Evolutionary conservation across 2,888 invertebrate species (phyloP).

Genomic region (Apodemia duryi): DNA sequence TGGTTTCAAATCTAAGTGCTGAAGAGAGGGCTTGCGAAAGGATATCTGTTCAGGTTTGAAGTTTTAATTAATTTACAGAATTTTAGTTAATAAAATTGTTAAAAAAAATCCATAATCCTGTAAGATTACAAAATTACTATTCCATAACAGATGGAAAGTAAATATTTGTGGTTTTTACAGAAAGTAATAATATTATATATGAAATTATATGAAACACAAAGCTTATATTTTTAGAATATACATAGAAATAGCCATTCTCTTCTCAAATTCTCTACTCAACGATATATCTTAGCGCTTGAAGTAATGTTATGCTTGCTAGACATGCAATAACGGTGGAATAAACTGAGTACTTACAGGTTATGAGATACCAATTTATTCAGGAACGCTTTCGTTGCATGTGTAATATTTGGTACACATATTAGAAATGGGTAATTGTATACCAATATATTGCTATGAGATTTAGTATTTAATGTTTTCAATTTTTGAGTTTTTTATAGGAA

Average conservation of each 20-base stretch:
- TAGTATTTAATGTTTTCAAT: neutral
- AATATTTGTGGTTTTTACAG: too few relatives aligned
- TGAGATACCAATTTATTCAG: slow-evolving; percentile 22
- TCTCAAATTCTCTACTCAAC: neutral
- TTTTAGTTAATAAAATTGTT: too few relatives aligned
- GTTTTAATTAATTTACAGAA: neutral
- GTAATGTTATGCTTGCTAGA: slow-evolving; percentile 30
- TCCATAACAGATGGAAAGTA: too few relatives aligned
- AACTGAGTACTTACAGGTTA: slow-evolving; percentile 25
- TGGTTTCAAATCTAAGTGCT: slow-evolving; percentile 67
- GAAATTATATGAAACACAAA: too few relatives aligned
- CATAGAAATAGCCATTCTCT: neutral
- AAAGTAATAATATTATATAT: too few relatives aligned
- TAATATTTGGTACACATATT: neutral
- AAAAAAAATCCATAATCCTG: too few relatives aligned
- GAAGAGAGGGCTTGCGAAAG: slow-evolving; percentile 72
- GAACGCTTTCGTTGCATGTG: neutral
- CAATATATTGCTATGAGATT: neutral
- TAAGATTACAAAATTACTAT: too few relatives aligned
- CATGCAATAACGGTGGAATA: slow-evolving; percentile 27
- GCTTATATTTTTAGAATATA: neutral
- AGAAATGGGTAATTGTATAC: neutral
- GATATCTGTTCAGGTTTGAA: slow-evolving; percentile 58
- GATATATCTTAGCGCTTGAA: slow-evolving; percentile 22
- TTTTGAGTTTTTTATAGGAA: too few relatives aligned